These are phyloP conservation scores for Oreochromis grahami DNA, from an alignment of 2,797 vertebrate species.

Conservation along the genomic window DNA sequence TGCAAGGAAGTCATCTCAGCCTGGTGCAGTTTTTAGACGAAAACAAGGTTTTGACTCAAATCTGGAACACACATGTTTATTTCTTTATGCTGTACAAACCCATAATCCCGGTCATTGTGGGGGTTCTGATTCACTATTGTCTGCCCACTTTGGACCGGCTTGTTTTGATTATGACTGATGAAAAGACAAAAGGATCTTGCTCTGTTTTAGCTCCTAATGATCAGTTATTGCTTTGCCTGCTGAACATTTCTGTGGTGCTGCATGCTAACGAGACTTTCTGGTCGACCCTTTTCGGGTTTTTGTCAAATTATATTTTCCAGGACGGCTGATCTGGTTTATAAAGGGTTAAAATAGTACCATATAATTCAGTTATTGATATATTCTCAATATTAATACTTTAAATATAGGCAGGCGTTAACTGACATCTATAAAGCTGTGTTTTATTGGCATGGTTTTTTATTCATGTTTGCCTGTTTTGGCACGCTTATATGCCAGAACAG, in stretches of 20 bases:
- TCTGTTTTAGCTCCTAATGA: background rate
- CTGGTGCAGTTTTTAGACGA: background rate
- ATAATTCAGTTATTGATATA: background rate
- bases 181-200: background rate
- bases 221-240: background rate
- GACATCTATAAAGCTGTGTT: background rate
- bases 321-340: background rate
- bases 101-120: background rate
- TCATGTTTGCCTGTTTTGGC: background rate
- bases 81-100: background rate
- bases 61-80: background rate
- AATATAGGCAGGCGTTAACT: background rate
- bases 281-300: background rate
- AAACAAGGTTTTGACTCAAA: background rate
- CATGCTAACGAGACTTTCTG: background rate
- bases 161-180: background rate
- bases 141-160: background rate
- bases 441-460: background rate
- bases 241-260: background rate
- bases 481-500: background rate
- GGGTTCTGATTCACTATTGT: background rate
- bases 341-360: slow-evolving; percentile 10
- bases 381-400: background rate
- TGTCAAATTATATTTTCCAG: background rate
- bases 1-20: background rate